These are phyloP conservation scores for Anoplius nigerrimus DNA, from an alignment of 2,888 invertebrate genomes.

Conservation along the genomic window DNA sequence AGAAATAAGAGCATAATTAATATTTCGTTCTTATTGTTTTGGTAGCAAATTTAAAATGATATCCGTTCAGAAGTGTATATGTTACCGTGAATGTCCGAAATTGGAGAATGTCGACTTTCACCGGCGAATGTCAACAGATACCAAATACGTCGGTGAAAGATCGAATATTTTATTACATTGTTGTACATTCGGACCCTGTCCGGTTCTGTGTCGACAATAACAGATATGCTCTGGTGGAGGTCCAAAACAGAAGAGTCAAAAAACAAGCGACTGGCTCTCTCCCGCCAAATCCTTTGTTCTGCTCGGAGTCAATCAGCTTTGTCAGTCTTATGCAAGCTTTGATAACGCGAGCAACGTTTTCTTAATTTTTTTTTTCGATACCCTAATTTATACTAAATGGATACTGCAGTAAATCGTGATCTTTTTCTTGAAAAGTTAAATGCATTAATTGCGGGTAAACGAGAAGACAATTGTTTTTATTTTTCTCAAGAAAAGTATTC, in stretches of 20 bases:
- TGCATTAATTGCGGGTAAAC: slow-evolving; percentile 51
- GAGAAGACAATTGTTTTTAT: slow-evolving; percentile 56
- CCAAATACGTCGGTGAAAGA: slow-evolving; percentile 26
- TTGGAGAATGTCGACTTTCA: too few species aligned
- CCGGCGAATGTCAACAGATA: slow-evolving; percentile 20
- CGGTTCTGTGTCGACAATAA: slow-evolving; percentile 18
- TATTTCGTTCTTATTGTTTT: too few species aligned
- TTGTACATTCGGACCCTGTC: slow-evolving; percentile 22
- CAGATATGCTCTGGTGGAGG: slow-evolving; percentile 20
- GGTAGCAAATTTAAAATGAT: too few species aligned
- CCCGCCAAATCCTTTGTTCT: slow-evolving; percentile 21
- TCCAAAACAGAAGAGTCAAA: slow-evolving; percentile 2
- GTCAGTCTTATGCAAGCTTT: too few species aligned
- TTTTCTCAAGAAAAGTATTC: slow-evolving; percentile 43
- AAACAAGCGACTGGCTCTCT: slow-evolving; percentile 19
- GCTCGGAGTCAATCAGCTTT: background rate
- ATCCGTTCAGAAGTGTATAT: too few species aligned
- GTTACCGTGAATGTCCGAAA: slow-evolving; percentile 22
- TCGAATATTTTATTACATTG: slow-evolving; percentile 22
- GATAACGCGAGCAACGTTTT: slow-evolving; percentile 29
- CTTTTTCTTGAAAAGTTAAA: slow-evolving; percentile 42
- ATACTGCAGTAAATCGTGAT: slow-evolving; percentile 49
- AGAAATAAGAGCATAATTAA: too few species aligned
- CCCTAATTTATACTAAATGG: slow-evolving; percentile 47
- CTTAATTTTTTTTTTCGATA: slow-evolving; percentile 32